A percentile compares a stretch with the other conserved stretches of the same genome.
These are phyloP conservation scores for Drosophila triauraria DNA, from an alignment of 1,140 invertebrate species.

Conservation along the genomic window DNA sequence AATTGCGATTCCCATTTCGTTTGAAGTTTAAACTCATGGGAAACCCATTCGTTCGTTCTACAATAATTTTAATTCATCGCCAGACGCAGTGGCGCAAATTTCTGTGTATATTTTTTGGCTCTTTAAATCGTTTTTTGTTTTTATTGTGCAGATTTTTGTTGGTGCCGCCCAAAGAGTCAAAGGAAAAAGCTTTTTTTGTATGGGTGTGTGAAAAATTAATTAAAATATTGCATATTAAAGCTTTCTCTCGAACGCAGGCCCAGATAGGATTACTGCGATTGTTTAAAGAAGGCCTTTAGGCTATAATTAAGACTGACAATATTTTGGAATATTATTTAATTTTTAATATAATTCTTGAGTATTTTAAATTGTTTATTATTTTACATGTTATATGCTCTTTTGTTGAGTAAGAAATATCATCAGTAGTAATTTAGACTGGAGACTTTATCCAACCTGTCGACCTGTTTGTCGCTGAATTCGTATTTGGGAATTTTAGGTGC, in stretches of 20 bases:
- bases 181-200: constrained; percentile 20
- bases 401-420: not conserved
- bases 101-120: not conserved
- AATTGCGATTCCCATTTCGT: constrained; percentile 6
- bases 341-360: not conserved
- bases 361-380: too few relatives aligned
- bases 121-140: constrained; percentile 18
- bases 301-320: constrained; percentile 8
- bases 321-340: constrained; percentile 1
- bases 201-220: constrained; percentile 62
- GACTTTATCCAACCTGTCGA: too few relatives aligned
- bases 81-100: constrained; percentile 48
- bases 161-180: constrained; percentile 15
- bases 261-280: constrained; percentile 12
- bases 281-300: constrained; percentile 8
- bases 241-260: not conserved
- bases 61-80: constrained; percentile 65
- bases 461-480: too few relatives aligned
- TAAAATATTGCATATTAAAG: constrained; percentile 72
- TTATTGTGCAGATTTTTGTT: constrained; percentile 30
- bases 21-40: constrained; percentile 35
- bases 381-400: not conserved
- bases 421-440: too few relatives aligned
- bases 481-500: too few relatives aligned
- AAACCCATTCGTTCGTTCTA: constrained; percentile 5